Conservation (phyloP, 2,888 invertebrate genomes). For the Xylota segnis region DNA sequence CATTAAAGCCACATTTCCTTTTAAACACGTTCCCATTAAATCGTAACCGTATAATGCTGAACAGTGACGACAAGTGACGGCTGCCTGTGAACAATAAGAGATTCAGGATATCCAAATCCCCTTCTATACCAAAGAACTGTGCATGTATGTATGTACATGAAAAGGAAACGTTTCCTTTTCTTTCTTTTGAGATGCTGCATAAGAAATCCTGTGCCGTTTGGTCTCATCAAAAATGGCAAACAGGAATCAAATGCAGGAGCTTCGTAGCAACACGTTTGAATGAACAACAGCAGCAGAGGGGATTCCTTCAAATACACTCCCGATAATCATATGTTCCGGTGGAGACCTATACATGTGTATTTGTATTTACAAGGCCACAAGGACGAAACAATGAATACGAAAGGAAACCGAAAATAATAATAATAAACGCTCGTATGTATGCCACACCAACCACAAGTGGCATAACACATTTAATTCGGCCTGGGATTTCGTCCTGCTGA, state of each 20-base stretch:
- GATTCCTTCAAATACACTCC: slow-evolving; percentile 44
- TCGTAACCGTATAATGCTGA: slow-evolving; percentile 63
- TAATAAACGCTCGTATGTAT: slow-evolving; percentile 47
- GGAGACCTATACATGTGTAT: too few species aligned
- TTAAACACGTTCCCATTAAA: slow-evolving; percentile 76
- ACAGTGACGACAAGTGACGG: slow-evolving; percentile 28
- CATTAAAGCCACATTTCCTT: slow-evolving; percentile 76
- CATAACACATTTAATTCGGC: slow-evolving; percentile 45
- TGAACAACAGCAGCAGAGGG: slow-evolving; percentile 38
- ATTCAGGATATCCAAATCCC: slow-evolving; percentile 34
- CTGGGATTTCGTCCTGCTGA: slow-evolving; percentile 28
- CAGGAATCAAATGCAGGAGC: slow-evolving; percentile 48
- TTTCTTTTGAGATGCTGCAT: not conserved
- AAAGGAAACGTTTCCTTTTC: not conserved
- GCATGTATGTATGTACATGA: not conserved
- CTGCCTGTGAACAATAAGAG: slow-evolving; percentile 27
- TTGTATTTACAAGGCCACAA: not conserved
- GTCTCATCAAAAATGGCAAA: slow-evolving; percentile 49
- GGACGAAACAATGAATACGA: not conserved
- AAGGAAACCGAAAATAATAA: slow-evolving; percentile 18
- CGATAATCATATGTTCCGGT: slow-evolving; percentile 21
- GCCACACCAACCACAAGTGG: slow-evolving; percentile 40
- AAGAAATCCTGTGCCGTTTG: slow-evolving; percentile 4
- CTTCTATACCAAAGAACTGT: not conserved
- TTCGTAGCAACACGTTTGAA: slow-evolving; percentile 27